Conservation (phyloP, 2,797 vertebrate species). For the Podargus strigoides region DNA sequence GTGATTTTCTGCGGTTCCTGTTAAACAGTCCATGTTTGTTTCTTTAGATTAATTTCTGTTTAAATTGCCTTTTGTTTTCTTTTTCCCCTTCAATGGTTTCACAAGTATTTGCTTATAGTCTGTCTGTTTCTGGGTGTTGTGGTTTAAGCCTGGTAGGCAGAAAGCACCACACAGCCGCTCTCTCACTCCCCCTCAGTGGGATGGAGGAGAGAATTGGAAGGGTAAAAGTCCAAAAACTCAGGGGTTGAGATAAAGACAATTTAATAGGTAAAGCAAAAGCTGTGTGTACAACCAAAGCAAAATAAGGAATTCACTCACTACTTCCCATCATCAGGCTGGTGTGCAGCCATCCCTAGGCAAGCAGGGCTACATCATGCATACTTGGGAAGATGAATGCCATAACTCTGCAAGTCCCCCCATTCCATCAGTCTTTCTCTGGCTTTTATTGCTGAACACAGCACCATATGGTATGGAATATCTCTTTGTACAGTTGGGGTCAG, state of each 20-base stretch:
- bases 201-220: neutral
- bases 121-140: neutral
- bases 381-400: neutral
- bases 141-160: neutral
- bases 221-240: neutral
- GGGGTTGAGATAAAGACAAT: neutral
- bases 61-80: conserved; percentile 68
- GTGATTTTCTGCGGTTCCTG: neutral
- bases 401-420: neutral
- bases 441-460: neutral
- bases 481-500: neutral
- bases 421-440: neutral
- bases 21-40: neutral
- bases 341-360: neutral
- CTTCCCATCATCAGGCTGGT: neutral
- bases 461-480: too few species aligned
- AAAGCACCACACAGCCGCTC: neutral
- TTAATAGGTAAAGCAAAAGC: neutral
- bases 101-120: conserved; percentile 67
- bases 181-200: neutral
- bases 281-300: neutral
- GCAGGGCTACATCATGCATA: neutral
- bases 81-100: conserved; percentile 64
- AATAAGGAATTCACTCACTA: neutral
- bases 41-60: conserved; percentile 25